phyloP scores from a whole-genome alignment of 23 tunicate genomes.

The Trididemnum miniatum region DNA sequence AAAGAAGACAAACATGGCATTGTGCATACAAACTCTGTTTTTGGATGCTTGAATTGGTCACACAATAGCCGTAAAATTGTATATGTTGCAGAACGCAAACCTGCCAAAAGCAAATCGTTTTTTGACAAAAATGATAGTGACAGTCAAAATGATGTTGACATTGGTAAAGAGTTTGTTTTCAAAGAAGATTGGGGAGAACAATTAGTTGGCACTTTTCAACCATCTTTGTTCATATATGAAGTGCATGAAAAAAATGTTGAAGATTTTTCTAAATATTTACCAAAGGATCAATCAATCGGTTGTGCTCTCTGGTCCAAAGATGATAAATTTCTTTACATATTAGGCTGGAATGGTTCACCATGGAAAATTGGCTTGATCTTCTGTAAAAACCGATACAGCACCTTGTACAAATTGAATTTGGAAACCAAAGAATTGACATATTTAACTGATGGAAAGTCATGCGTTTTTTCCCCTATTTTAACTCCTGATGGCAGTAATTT shows the following conservation, averaged over 20 bases:
- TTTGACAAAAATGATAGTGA: constrained; percentile 22
- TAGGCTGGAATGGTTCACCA: constrained; percentile 69
- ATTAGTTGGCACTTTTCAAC: constrained; percentile 34
- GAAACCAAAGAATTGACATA: constrained; percentile 4
- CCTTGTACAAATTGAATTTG: constrained; percentile 26
- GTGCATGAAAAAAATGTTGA: constrained; percentile 18
- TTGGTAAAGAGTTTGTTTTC: constrained; percentile 52
- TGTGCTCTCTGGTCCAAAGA: constrained; percentile 61
- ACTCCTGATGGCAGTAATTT: constrained; percentile 51
- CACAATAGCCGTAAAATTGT: constrained; percentile 44
- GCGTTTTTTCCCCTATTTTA: constrained; percentile 58
- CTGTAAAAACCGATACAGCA: constrained; percentile 64
- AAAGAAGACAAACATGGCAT: constrained; percentile 68
- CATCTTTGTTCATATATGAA: constrained; percentile 71
- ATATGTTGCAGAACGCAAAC: constrained; percentile 71
- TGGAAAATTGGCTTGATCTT: constrained; percentile 73
- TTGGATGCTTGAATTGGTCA: constrained; percentile 85
- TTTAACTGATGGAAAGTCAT: constrained; percentile 29
- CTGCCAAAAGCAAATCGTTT: constrained; percentile 30
- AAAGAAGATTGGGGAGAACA: constrained; percentile 92
- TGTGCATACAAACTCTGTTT: constrained; percentile 57
- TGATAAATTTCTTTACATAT: constrained; percentile 36
- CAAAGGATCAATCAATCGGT: constrained; percentile 45
- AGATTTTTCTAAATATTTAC: constrained; percentile 35
- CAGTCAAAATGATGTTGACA: constrained; percentile 8